Conservation (phyloP, 2,888 invertebrate genomes). For the Punctoribates punctum region DNA sequence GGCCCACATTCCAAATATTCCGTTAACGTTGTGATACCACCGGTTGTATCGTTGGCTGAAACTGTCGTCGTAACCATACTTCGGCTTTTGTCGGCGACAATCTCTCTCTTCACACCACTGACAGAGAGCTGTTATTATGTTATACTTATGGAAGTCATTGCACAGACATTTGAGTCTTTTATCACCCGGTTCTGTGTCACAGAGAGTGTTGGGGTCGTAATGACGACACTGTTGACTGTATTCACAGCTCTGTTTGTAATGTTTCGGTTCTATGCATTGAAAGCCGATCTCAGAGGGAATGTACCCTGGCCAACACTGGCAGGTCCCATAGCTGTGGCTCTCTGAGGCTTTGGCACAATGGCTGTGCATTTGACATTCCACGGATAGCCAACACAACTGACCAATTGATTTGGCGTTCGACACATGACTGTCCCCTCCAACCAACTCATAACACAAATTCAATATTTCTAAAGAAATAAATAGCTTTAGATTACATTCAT, state of each 20-base stretch:
- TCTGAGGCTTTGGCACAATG: not conserved
- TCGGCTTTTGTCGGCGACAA: not conserved
- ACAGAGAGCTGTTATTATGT: not conserved
- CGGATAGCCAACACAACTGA: slow-evolving; percentile 3
- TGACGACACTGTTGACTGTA: slow-evolving; percentile 4
- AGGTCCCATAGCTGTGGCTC: not conserved
- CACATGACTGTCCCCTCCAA: slow-evolving; percentile 11
- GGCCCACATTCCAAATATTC: slow-evolving; percentile 20
- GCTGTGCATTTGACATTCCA: slow-evolving; percentile 9
- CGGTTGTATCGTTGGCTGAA: not conserved
- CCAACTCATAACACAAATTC: not conserved
- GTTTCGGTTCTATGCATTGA: not conserved
- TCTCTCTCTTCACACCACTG: not conserved
- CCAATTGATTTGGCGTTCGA: not conserved
- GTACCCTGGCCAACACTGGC: slow-evolving; percentile 8
- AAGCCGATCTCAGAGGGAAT: not conserved
- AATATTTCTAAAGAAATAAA: not conserved
- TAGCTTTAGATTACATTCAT: not conserved
- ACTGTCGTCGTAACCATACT: not conserved
- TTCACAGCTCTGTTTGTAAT: not conserved
- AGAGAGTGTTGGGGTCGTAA: not conserved
- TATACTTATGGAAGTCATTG: not conserved
- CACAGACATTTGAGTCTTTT: not conserved
- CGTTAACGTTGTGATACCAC: slow-evolving; percentile 28
- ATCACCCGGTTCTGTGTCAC: slow-evolving; percentile 16